Percentiles rank a stretch among this genome's conserved stretches.
Conservation (phyloP, 2,797 vertebrate genomes). For the Syngnathus acus region DNA sequence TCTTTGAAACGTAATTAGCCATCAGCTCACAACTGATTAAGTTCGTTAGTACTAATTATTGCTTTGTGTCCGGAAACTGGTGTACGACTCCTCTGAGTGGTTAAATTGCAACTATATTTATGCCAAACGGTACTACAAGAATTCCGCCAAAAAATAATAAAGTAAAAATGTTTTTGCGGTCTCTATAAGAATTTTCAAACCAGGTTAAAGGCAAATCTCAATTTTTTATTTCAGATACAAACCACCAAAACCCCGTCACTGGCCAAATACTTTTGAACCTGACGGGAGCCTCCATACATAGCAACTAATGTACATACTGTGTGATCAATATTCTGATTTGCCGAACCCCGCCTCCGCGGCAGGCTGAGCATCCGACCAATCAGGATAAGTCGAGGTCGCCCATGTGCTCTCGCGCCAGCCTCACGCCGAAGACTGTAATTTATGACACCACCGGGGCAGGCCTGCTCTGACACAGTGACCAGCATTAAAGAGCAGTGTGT, state of each 20-base stretch:
- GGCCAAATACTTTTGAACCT: background rate
- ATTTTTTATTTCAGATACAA: too few relatives aligned
- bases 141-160: background rate
- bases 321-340: conserved; percentile 2
- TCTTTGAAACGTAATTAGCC: background rate
- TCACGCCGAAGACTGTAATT: background rate
- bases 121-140: background rate
- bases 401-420: background rate
- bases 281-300: background rate
- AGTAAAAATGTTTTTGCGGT: background rate
- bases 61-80: background rate
- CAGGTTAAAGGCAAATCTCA: too few relatives aligned
- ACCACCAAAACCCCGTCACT: background rate
- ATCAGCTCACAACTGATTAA: background rate
- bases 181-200: too few relatives aligned
- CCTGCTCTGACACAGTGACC: background rate
- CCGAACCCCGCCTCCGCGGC: background rate
- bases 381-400: background rate
- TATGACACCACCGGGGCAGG: background rate
- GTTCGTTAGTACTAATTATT: background rate
- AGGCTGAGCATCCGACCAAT: background rate
- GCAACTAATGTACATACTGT: background rate
- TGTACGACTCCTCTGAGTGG: background rate
- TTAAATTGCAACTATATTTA: conserved; percentile 8
- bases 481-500: background rate